Evolutionary conservation across 2,888 invertebrate species (phyloP).

Genomic region (Melipona bicolor): DNA sequence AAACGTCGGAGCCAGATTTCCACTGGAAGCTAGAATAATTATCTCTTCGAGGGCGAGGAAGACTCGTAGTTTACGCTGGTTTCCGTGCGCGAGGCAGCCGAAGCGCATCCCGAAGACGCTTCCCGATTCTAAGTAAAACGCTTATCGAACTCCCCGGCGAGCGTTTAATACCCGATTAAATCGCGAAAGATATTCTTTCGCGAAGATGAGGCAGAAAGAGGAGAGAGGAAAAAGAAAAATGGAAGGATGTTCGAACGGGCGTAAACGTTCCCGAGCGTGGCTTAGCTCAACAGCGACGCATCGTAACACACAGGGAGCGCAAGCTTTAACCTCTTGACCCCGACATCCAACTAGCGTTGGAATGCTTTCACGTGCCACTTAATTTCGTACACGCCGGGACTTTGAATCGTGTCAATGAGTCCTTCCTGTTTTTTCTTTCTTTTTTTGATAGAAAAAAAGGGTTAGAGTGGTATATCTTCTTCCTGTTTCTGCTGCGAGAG

Average conservation of each 20-base stretch:
- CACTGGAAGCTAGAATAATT: background rate
- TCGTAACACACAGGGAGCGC: background rate
- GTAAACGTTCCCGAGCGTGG: constrained; percentile 7
- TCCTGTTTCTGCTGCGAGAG: background rate
- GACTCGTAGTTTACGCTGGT: background rate
- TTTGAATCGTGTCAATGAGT: constrained; percentile 49
- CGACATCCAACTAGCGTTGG: constrained; percentile 48
- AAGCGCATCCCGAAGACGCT: background rate
- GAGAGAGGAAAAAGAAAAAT: no score
- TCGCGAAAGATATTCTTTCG: no score
- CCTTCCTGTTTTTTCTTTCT: background rate
- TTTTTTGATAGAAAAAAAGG: background rate
- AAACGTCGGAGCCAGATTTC: background rate
- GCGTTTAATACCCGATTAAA: background rate
- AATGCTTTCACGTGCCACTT: constrained; percentile 44
- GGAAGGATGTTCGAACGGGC: background rate
- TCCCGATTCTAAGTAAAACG: no score
- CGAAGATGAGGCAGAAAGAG: background rate
- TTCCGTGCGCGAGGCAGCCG: background rate
- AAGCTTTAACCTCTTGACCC: constrained; percentile 55
- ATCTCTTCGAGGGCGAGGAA: background rate
- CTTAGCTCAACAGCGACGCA: background rate
- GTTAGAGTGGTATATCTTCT: background rate
- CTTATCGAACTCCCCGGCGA: background rate
- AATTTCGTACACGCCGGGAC: constrained; percentile 39